phyloP scores from a whole-genome alignment of 2,888 invertebrate species.

The Phragmatobia fuliginosa region DNA sequence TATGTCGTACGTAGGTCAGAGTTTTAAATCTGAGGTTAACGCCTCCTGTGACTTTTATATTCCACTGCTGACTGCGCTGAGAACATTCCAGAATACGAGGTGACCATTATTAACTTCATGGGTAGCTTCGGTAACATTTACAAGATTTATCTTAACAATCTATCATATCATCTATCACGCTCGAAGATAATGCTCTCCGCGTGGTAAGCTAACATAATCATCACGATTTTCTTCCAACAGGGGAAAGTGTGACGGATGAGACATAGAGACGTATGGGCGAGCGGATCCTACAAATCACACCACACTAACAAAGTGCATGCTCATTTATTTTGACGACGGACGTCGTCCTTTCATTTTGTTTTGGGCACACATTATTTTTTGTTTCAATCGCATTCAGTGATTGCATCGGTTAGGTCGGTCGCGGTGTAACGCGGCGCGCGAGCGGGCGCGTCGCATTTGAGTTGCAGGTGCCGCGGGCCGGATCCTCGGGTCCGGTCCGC shows the following conservation, averaged over 20 bases:
- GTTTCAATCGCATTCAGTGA: conserved; percentile 86
- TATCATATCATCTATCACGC: conserved; percentile 32
- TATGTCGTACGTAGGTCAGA: conserved; percentile 83
- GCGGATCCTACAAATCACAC: conserved; percentile 76
- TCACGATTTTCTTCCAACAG: conserved; percentile 75
- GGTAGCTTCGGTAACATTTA: conserved; percentile 24
- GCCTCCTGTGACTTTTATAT: conserved; percentile 63
- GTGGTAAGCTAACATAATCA: conserved; percentile 67
- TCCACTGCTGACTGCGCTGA: conserved; percentile 63
- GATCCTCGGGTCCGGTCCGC: conserved; percentile 39
- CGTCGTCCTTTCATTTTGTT: conserved; percentile 64
- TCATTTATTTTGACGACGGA: conserved; percentile 63
- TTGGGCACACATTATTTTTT: conserved; percentile 75
- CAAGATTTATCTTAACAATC: conserved; percentile 46
- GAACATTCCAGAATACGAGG: conserved; percentile 48
- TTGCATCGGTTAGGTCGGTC: conserved; percentile 77
- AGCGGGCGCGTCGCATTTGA: conserved; percentile 59
- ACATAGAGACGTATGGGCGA: conserved; percentile 81
- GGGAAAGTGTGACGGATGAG: conserved; percentile 76
- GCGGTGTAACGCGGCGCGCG: conserved; percentile 59
- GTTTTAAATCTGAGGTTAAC: conserved; percentile 66
- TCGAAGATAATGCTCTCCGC: conserved; percentile 58
- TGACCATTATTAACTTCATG: conserved; percentile 31
- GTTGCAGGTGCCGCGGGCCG: conserved; percentile 66
- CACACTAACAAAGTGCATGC: conserved; percentile 74